These are phyloP conservation scores for Zelleria hepariella DNA, from an alignment of 2,888 invertebrate species.

Conservation along the genomic window DNA sequence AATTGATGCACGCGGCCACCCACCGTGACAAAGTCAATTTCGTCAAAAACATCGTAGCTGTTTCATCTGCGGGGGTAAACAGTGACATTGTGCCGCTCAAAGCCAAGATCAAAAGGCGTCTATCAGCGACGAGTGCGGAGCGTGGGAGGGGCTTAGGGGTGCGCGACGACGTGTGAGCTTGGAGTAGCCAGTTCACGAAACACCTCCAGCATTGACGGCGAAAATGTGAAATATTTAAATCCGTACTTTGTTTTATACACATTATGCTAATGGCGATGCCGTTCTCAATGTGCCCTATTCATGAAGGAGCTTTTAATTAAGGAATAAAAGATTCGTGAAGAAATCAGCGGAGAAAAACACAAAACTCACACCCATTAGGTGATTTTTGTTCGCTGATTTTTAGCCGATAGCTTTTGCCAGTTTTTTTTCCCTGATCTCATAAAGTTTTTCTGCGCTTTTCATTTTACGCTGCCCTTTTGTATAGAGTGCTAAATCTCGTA, in stretches of 20 bases:
- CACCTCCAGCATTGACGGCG: slow-evolving; percentile 11
- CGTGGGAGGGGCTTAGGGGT: slow-evolving; percentile 22
- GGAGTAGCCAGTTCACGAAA: slow-evolving; percentile 49
- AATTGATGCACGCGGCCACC: background rate
- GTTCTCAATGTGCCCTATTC: background rate
- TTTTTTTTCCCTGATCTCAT: background rate
- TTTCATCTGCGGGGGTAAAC: slow-evolving; percentile 29
- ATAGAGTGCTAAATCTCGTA: background rate
- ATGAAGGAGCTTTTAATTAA: background rate
- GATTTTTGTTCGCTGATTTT: background rate
- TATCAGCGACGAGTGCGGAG: slow-evolving; percentile 52
- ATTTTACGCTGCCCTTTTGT: background rate
- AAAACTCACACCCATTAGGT: too few species aligned
- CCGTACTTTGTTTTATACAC: slow-evolving; percentile 17
- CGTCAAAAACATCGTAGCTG: background rate
- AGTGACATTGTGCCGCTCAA: slow-evolving; percentile 49
- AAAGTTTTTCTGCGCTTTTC: background rate
- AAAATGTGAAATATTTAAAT: slow-evolving; percentile 18
- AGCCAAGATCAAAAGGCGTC: slow-evolving; percentile 62
- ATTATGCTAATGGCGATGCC: slow-evolving; percentile 7
- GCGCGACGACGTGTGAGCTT: slow-evolving; percentile 30
- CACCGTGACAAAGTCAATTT: background rate
- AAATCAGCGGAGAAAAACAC: background rate
- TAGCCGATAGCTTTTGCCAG: background rate
- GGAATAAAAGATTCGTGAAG: background rate